Evolutionary conservation across 2,888 invertebrate species (phyloP), one percentile per base, ranked within the genome.

Genomic region (Fragum sueziense): DNA sequence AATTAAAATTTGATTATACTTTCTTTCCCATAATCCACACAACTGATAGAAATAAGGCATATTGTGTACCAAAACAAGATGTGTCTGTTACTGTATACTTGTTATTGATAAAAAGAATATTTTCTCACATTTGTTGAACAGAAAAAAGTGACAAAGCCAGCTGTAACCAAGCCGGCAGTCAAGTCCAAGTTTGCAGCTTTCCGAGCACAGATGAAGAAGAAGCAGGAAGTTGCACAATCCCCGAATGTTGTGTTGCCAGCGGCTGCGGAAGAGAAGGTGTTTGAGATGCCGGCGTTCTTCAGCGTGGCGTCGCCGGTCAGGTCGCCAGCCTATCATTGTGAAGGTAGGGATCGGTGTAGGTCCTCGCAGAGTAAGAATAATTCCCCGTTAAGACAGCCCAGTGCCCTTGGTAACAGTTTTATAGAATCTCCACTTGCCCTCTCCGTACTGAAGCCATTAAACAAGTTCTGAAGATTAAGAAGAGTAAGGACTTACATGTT

Each of bases 111-210:
- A n/a, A n/a, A n/a, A n/a, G n/a, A n/a, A n/a, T n/a, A n/a, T n/a
- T n/a, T 25, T 29, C 11, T 69, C 31, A 51, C 54, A 20, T 67
- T 52, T 52, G 37, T 73, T 33, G 57, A 83, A 20, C 76, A 90
- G 89, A 89, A 89, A 74, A 87, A 87, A 57, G 65, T 79, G 11
- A 62, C 77, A 29, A 88, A 87, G 69, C 81, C 85, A 31, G 72
- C 68, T 1, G 73, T 78, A 0, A 70, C 74, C 20, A 88, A 89
- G 67, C 78, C 87, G 11, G 79, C 72, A 20, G 86, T 80, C 9
- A 89, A 86, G 70, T 91, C 91, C 0, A 90, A 91, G 80, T 92
- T 92, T 88, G 90, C 91, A 27, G 89, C 88, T 2, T 92, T 92
- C 87, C 80, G 88, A 27, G 89, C 89, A 11, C 87, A 90, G 68